These are phyloP conservation scores for Phaedon cochleariae DNA, from an alignment of 2,888 invertebrate species.

Conservation along the genomic window DNA sequence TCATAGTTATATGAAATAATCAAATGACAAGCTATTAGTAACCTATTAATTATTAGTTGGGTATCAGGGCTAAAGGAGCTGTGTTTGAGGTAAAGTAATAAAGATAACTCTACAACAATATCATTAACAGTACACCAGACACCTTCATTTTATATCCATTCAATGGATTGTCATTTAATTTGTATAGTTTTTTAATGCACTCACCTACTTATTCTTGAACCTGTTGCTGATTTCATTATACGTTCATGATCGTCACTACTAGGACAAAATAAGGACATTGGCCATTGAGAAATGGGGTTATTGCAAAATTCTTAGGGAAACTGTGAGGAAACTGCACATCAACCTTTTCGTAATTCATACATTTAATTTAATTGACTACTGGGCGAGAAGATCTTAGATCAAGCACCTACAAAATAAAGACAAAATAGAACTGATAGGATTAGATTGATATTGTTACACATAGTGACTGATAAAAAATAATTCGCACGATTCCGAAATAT, in stretches of 20 bases:
- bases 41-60: too few relatives aligned
- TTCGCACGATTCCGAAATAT: slow-evolving; percentile 27
- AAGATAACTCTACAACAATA: too few relatives aligned
- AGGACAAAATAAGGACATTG: slow-evolving; percentile 26
- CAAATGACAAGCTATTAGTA: too few relatives aligned
- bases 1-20: too few relatives aligned
- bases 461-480: slow-evolving; percentile 9
- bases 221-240: not conserved
- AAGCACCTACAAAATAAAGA: not conserved
- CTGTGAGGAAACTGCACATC: slow-evolving; percentile 31
- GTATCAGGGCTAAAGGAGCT: too few relatives aligned
- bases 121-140: too few relatives aligned
- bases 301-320: slow-evolving; percentile 39
- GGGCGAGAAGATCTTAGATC: not conserved
- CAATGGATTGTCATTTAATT: not conserved
- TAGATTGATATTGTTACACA: slow-evolving; percentile 3
- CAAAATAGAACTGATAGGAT: slow-evolving; percentile 9
- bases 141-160: not conserved
- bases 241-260: not conserved
- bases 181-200: not conserved
- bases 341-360: slow-evolving; percentile 26
- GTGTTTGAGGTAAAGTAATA: too few relatives aligned
- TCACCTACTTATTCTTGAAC: not conserved
- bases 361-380: not conserved
- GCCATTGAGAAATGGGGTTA: slow-evolving; percentile 35